A percentile compares a stretch with the other conserved stretches of the same genome.
These are phyloP conservation scores for Nemoura dubitans DNA, from an alignment of 2,888 invertebrate species.

Conservation along the genomic window DNA sequence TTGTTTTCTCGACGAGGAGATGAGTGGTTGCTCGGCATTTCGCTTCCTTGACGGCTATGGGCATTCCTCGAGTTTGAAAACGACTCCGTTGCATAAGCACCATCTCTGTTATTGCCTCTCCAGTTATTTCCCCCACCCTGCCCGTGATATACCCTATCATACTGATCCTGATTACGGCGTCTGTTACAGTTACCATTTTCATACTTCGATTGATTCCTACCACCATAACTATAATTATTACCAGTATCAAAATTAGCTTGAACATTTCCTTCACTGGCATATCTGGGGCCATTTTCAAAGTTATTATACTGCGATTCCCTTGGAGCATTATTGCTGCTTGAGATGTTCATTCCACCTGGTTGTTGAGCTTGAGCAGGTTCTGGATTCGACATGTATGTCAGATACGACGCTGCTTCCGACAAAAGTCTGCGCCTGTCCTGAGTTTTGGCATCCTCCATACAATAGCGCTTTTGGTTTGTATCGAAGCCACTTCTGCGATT, in stretches of 20 bases:
- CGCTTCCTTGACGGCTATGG: slow-evolving; percentile 23
- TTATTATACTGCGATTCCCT: slow-evolving; percentile 22
- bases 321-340: neutral
- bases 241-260: slow-evolving; percentile 10
- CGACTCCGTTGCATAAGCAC: neutral
- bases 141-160: neutral
- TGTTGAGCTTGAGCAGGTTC: slow-evolving; percentile 25
- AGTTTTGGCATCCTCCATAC: slow-evolving; percentile 46
- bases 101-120: slow-evolving; percentile 7
- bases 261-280: slow-evolving; percentile 10
- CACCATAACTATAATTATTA: neutral
- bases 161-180: slow-evolving; percentile 16
- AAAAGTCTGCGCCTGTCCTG: slow-evolving; percentile 44
- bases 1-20: slow-evolving; percentile 27
- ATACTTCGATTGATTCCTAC: neutral
- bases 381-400: slow-evolving; percentile 30
- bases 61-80: slow-evolving; percentile 1
- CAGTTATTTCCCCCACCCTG: slow-evolving; percentile 23
- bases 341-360: slow-evolving; percentile 1
- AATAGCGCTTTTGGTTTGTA: slow-evolving; percentile 27
- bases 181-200: slow-evolving; percentile 19
- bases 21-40: neutral
- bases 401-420: slow-evolving; percentile 47
- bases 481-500: neutral
- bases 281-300: neutral